Evolutionary conservation across 2,113 vertebrate species (phyloP), one percentile per base, ranked within the genome.

Genomic region (Rhinoderma darwinii): DNA sequence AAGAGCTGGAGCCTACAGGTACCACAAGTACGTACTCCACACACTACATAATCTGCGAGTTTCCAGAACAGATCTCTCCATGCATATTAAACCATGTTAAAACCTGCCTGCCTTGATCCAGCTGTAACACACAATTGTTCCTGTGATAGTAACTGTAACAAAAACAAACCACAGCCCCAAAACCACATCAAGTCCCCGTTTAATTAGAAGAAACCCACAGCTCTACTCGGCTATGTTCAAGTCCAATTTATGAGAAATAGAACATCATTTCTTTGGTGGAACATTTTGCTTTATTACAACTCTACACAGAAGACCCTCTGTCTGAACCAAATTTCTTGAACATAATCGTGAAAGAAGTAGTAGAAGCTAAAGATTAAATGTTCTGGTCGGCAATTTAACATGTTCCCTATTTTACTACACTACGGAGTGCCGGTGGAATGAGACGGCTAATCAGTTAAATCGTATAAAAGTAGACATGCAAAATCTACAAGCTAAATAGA

Each of bases 91-190:
- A 0, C 39, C 39, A 78, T 84, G 91, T 86, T 88, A 85, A 88
- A 89, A 88, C 83, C 88, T 72, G 88, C 61, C 88, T 80, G 41
- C 83, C 68, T 88, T 84, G 63, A 86, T 87, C 80, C 43, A 82
- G 50, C 39, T 90, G 79, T 89, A 87, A 90, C 86, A 88, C 88
- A 86, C 88, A 66, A 89, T 86, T 90, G 89, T 89, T 90, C 87
- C 88, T 70, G 78, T 66, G 75, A 89, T 85, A 85, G 89, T 89
- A 87, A 89, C 85, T 89, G 88, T 88, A 88, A 85, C 77, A 84
- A 89, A 90, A 91, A 89, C 88, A 88, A 88, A 89, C 74, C 88
- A 87, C 75, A 72, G 70, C 80, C 88, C 88, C 63, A 81, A 89
- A 89, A 88, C 86, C 89, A 91, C 90, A 88, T 88, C 89, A 92